Base-by-base conservation (phyloP, 2,888 invertebrate genomes). In the Drosophila mimica region DNA sequence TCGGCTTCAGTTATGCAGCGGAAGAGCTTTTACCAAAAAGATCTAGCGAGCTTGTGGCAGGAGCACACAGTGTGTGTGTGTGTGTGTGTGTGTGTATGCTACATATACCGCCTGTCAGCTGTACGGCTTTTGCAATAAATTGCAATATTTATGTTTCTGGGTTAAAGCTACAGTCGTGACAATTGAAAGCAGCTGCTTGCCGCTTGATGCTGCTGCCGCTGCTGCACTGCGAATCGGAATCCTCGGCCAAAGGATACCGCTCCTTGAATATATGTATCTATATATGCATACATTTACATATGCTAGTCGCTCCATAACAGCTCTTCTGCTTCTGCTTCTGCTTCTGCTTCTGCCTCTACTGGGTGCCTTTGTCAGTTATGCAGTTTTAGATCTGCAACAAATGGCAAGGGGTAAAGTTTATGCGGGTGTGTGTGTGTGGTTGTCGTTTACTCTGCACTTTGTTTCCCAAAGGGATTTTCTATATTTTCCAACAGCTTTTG, bases 381-480 rank as follows among this genome's bases (percentile, higher is more conserved):
- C 60, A 56, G 63, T 48, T 65, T 68, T 40, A 9, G 46, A 68
- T 79, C 73, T 70, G 69, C 79, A 64, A 31, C 71, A 66, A 63
- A 46, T 56, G 65, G 53, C 57, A 69, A 43, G 31, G 63, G 30
- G 13, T 43, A 34, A 28, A 34, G 8, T 25, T 46, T 15, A 6
- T 6, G 31, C 20, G 17, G 0, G 5, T 48, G 25, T n/a, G 43
- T 34, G 28, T 51, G 34, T 43, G 30, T 62, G 46, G 34, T 34
- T 76, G 58, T 76, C 57, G 66, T 65, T 69, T 69, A 66, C 65
- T 61, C 62, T 84, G 75, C 75, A 78, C 82, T 88, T 84, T 89
- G 83, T 89, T 88, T 77, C 66, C 85, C 85, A 87, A 88, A 87
- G 81, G 90, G 86, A 88, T 87, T 89, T 87, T 88, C 86, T 69